A percentile compares a stretch with the other conserved stretches of the same genome.
Conservation (phyloP, 2,797 vertebrate species). For the Chaenodraco wilsoni region DNA sequence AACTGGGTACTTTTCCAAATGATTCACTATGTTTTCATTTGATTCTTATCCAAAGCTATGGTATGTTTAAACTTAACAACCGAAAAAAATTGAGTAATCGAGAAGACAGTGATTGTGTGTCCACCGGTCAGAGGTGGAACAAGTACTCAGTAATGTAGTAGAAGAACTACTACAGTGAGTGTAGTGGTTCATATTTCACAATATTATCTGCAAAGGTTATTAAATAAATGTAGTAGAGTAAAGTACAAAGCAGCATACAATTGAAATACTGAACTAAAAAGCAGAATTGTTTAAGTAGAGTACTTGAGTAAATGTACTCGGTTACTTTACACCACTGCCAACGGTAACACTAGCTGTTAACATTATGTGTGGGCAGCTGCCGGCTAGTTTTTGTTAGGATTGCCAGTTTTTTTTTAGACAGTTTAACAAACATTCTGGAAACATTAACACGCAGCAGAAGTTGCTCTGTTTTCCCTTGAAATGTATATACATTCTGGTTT, state of each 20-base stretch:
- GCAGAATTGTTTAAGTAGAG: too few relatives aligned
- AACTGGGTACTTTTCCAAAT: slow-evolving; percentile 57
- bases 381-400: slow-evolving; percentile 54
- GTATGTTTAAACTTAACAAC: slow-evolving; percentile 2
- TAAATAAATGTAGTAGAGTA: too few relatives aligned
- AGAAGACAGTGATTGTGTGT: background rate
- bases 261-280: too few relatives aligned
- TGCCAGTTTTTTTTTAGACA: slow-evolving; percentile 53
- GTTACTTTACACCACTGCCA: too few relatives aligned
- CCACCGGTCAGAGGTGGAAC: background rate
- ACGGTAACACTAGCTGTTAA: slow-evolving; percentile 4
- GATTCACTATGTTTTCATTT: slow-evolving; percentile 51
- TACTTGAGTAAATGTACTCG: too few relatives aligned
- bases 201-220: too few relatives aligned
- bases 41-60: slow-evolving; percentile 4
- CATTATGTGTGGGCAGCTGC: slow-evolving; percentile 29
- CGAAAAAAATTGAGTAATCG: background rate
- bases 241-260: too few relatives aligned
- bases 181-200: too few relatives aligned
- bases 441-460: slow-evolving; percentile 36
- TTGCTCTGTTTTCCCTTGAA: background rate
- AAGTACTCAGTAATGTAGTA: too few relatives aligned
- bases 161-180: too few relatives aligned
- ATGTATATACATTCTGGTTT: background rate
- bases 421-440: slow-evolving; percentile 72